Evolutionary conservation across 2,888 invertebrate genomes (phyloP).

Genomic region (Pachycephus smyrnensis): DNA sequence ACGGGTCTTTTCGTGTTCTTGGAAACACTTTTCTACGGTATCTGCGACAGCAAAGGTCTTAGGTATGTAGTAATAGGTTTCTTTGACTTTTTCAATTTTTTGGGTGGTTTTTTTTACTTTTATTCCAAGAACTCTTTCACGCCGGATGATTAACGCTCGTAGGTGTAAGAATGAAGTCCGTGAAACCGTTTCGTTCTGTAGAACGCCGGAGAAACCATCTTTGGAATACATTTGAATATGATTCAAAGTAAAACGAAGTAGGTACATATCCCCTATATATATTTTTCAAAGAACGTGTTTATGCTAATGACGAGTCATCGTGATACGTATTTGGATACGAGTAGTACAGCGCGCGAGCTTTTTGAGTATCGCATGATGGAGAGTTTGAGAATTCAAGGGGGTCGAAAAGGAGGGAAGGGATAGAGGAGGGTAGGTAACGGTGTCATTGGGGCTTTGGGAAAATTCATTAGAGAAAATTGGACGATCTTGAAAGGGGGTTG

Average conservation of each 20-base stretch:
- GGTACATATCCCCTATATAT: slow-evolving; percentile 11
- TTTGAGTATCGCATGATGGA: background rate
- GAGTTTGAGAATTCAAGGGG: background rate
- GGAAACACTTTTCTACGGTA: background rate
- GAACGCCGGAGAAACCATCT: slow-evolving; percentile 29
- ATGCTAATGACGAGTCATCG: slow-evolving; percentile 40
- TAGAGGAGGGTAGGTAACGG: background rate
- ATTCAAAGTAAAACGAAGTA: slow-evolving; percentile 30
- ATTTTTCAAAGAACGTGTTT: slow-evolving; percentile 37
- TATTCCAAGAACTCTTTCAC: background rate
- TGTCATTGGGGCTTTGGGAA: background rate
- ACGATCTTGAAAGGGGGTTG: background rate
- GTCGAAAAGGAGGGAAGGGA: background rate
- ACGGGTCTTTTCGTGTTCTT: background rate
- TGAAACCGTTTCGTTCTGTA: background rate
- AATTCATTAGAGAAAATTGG: background rate
- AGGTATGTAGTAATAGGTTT: too few relatives aligned
- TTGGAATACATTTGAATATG: slow-evolving; percentile 51
- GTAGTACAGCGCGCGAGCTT: background rate
- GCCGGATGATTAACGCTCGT: too few relatives aligned
- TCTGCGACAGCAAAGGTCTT: too few relatives aligned
- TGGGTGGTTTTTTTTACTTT: background rate
- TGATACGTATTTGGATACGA: slow-evolving; percentile 19
- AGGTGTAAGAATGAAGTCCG: background rate
- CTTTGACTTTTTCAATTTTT: background rate